Conservation (phyloP, 2,113 vertebrate species). For the Tringa solitaria region DNA sequence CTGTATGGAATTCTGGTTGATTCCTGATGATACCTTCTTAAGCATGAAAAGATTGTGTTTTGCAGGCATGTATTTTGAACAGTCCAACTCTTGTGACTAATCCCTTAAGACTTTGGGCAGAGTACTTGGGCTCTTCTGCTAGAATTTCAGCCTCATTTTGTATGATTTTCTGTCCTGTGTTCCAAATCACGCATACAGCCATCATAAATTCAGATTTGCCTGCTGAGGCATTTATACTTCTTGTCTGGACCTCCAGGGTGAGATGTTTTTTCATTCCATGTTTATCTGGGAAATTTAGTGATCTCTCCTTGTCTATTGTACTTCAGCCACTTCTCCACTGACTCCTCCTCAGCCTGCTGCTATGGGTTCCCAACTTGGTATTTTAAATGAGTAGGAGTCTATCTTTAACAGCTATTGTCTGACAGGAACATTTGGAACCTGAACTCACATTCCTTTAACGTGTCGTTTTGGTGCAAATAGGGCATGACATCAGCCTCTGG, state of each 20-base stretch:
- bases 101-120: background rate
- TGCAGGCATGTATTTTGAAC: background rate
- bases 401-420: background rate
- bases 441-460: background rate
- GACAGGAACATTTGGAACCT: background rate
- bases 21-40: background rate
- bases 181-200: background rate
- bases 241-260: background rate
- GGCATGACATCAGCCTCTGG: slow-evolving; percentile 19
- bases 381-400: background rate
- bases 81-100: background rate
- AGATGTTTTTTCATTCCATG: background rate
- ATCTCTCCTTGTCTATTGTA: background rate
- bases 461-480: background rate
- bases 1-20: background rate
- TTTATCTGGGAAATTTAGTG: background rate
- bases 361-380: background rate
- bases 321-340: background rate
- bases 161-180: rapidly evolving
- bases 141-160: background rate
- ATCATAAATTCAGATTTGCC: rapidly evolving
- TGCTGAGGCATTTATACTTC: background rate
- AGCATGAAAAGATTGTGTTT: background rate
- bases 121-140: background rate
- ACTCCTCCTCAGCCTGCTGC: background rate